Conservation (phyloP, 1,140 invertebrate species). For the Cherax quadricarinatus region DNA sequence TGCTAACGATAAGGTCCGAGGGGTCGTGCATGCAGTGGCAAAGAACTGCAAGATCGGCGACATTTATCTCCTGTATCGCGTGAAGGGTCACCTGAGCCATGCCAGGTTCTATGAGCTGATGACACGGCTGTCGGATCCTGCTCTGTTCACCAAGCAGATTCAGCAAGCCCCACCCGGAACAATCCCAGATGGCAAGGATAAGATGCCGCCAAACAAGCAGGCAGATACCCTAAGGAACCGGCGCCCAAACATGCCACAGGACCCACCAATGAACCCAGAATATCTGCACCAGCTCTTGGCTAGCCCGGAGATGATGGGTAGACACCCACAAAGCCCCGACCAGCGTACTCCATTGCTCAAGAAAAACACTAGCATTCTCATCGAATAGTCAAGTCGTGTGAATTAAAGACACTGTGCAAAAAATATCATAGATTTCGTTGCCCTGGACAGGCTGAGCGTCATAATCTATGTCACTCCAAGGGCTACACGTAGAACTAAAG, state of each 20-base stretch:
- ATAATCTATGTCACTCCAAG: not conserved
- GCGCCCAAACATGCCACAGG: conserved; percentile 49
- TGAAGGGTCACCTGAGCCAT: conserved; percentile 62
- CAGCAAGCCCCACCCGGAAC: not conserved
- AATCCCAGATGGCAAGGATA: conserved; percentile 35
- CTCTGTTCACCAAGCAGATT: conserved; percentile 18
- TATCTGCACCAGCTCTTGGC: conserved; percentile 46
- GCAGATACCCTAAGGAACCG: conserved; percentile 50
- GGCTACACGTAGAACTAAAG: not conserved
- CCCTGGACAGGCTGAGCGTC: not conserved
- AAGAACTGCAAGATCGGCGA: conserved; percentile 65
- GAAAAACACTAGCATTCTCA: conserved; percentile 55
- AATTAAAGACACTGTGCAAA: not conserved
- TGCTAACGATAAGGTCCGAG: conserved; percentile 40
- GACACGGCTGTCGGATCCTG: conserved; percentile 54
- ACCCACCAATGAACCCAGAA: conserved; percentile 50
- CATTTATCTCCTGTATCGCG: conserved; percentile 60
- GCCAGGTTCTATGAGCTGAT: conserved; percentile 60
- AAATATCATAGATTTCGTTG: not conserved
- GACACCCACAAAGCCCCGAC: conserved; percentile 48
- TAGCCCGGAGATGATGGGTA: conserved; percentile 39
- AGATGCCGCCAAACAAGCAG: conserved; percentile 47
- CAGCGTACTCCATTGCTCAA: conserved; percentile 56
- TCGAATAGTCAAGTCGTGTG: conserved; percentile 24
- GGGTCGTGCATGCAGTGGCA: conserved; percentile 20